Evolutionary conservation across 1,140 invertebrate species (phyloP).

Genomic region (fruit fly (Drosophila melanogaster)): Release_6_plus_ISO1_MT NT_033779.5:6209001-6209500

Average conservation of each 20-base stretch:
- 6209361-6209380: constrained; percentile 46
- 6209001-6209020: no score
- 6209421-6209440: constrained; percentile 60
- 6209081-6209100: constrained; percentile 19
- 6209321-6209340: constrained; percentile 53
- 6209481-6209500: neutral
- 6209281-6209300: constrained; percentile 50
- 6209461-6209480: neutral
- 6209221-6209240: constrained; percentile 72
- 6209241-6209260: constrained; percentile 39
- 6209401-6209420: constrained; percentile 43
- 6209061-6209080: constrained; percentile 54
- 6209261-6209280: constrained; percentile 42
- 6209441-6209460: constrained; percentile 61
- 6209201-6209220: constrained; percentile 37
- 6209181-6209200: constrained; percentile 54
- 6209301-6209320: constrained; percentile 63
- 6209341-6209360: constrained; percentile 68
- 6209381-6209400: constrained; percentile 67
- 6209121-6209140: constrained; percentile 39
- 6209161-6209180: neutral
- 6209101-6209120: constrained; percentile 18
- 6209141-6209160: constrained; percentile 6
- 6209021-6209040: no score
- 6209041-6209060: constrained; percentile 37